Base-by-base conservation (phyloP, 2,113 vertebrate genomes). In the Mastomys natalensis region DNA sequence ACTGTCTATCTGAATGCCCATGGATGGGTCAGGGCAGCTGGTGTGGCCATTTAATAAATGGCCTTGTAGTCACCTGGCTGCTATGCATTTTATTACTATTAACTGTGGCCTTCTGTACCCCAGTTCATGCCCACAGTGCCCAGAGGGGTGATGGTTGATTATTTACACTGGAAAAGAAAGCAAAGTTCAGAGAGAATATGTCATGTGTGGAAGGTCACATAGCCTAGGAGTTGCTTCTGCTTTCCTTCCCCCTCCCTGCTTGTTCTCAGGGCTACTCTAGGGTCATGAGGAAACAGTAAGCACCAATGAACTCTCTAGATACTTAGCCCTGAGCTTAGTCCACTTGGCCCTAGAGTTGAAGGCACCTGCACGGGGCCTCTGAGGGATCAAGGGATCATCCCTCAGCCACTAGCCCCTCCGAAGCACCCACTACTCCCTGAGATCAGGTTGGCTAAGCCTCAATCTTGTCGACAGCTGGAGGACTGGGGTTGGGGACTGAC, bases 241-340 rank as follows among this genome's bases (percentile, higher is more conserved):
- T 66, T 16, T 2, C 22, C 19, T 7, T 7, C 10, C 66, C 55
- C 62, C 48, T 17, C 58, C 12, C 26, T 45, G 70, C 55, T 31
- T 6, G 16, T 84, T 68, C 51, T 12, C 12, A 15, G 78, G 53
- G 64, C 11, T 5, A n/a, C 12, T 62, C 64, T 21, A 0, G 40
- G 21, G 81, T 29, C 74, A 5, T 16, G 0, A 19, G 12, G 29
- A 4, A 89, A 7, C 53, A 29, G 12, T 12, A 0, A 5, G 5
- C 19, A n/a, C 58, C 8, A 0, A 1, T 12, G 68, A 12, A 37
- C 55, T 31, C 26, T 22, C 5, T 0, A 1, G 51, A 58, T 2
- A 2, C 29, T 34, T 11, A 7, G 17, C 3, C 9, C n/a, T 8
- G 90, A 55, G 82, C 87, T 82, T 58, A 31, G 37, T 31, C 11